Evolutionary conservation across 2,888 invertebrate species (phyloP).

Genomic region (Anoplius nigerrimus): DNA sequence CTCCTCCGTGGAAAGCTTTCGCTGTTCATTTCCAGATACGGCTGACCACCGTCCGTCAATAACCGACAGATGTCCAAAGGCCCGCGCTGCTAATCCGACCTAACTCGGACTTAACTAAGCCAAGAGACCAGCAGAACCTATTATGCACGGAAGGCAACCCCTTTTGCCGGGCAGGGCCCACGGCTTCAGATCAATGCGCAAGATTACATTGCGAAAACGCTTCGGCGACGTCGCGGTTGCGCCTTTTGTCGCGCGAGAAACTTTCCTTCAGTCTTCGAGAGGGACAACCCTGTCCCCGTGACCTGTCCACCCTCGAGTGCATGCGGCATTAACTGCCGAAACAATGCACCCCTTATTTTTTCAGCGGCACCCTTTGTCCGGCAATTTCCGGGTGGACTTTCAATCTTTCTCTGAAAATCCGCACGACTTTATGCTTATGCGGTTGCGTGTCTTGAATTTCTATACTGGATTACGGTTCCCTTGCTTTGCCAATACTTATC

Average conservation of each 20-base stretch:
- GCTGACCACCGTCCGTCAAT: conserved; percentile 72
- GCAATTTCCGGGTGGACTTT: too few species aligned
- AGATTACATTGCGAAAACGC: conserved; percentile 74
- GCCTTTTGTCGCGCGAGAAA: conserved; percentile 54
- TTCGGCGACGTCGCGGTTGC: conserved; percentile 51
- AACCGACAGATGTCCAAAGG: conserved; percentile 70
- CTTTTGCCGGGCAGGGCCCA: conserved; percentile 55
- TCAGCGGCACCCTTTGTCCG: too few species aligned
- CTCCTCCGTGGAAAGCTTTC: conserved; percentile 54
- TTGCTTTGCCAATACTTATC: too few species aligned
- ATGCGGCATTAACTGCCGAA: too few species aligned
- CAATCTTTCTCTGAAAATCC: too few species aligned
- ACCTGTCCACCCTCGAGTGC: too few species aligned
- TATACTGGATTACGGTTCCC: too few species aligned
- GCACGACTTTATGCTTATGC: too few species aligned
- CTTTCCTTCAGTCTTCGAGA: too few species aligned
- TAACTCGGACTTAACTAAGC: conserved; percentile 69
- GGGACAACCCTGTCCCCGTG: too few species aligned
- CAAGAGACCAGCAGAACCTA: conserved; percentile 71
- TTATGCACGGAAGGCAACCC: conserved; percentile 71
- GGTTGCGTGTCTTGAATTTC: too few species aligned
- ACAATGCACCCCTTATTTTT: too few species aligned
- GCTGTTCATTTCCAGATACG: conserved; percentile 71
- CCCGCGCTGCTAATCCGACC: conserved; percentile 71
- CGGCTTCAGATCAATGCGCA: conserved; percentile 73